phyloP scores from a whole-genome alignment of 1,140 invertebrate genomes.

The Phenacoccus solenopsis region DNA sequence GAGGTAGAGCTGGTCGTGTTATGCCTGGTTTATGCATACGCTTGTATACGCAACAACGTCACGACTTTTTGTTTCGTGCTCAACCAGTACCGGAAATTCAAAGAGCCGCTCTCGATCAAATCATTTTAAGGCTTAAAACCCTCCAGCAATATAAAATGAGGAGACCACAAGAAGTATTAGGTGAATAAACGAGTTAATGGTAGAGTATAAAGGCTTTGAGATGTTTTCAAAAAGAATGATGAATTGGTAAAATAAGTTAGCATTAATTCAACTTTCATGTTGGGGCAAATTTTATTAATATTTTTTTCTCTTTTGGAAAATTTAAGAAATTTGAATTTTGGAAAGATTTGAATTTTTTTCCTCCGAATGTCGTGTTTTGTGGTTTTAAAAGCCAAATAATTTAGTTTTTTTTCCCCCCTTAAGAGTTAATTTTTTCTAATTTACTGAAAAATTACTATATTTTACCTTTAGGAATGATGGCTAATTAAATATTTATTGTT shows the following conservation, averaged over 20 bases:
- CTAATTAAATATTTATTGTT: no score
- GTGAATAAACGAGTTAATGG: constrained; percentile 35
- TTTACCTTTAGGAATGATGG: no score
- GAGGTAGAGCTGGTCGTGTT: constrained; percentile 75
- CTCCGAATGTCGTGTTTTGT: background rate
- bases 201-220: no score
- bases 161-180: constrained; percentile 51
- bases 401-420: no score
- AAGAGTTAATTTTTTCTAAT: no score
- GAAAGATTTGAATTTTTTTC: background rate
- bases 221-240: no score
- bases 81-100: constrained; percentile 75
- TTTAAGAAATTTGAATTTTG: background rate
- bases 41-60: constrained; percentile 59
- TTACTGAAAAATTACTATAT: no score
- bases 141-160: constrained; percentile 51
- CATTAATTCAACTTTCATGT: no score
- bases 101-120: constrained; percentile 67
- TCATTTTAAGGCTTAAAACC: constrained; percentile 78
- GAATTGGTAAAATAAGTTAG: no score
- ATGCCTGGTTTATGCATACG: constrained; percentile 72
- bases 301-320: no score
- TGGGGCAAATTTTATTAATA: no score
- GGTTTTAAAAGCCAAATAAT: no score
- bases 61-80: constrained; percentile 43